phyloP scores from a whole-genome alignment of 1,140 invertebrate species.

The Tetranychus urticae region DNA sequence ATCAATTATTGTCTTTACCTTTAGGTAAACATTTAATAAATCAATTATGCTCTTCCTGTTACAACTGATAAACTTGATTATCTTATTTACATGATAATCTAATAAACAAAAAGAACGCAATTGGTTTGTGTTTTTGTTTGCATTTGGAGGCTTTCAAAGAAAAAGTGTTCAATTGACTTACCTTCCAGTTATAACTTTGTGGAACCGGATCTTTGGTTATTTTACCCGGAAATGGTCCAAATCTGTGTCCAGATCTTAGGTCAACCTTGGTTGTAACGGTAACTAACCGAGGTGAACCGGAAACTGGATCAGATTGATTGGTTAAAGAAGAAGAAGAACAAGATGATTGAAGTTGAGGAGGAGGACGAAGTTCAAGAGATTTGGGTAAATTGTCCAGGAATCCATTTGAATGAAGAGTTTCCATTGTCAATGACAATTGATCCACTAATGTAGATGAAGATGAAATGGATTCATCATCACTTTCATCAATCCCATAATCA shows the following conservation, averaged over 20 bases:
- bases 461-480: background rate
- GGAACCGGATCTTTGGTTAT: background rate
- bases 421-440: background rate
- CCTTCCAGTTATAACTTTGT: background rate
- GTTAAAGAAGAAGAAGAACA: background rate
- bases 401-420: background rate
- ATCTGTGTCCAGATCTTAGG: background rate
- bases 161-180: background rate
- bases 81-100: too few species aligned
- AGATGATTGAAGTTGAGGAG: background rate
- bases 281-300: background rate
- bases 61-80: too few species aligned
- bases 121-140: too few species aligned
- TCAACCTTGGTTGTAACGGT: background rate
- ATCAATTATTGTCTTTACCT: too few species aligned
- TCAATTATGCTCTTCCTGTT: too few species aligned
- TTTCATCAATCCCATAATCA: background rate
- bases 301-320: too few species aligned
- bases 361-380: background rate
- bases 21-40: too few species aligned
- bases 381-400: background rate
- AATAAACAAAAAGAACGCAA: too few species aligned
- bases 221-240: background rate
- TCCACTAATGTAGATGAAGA: background rate
- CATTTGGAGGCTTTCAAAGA: background rate